phyloP scores from a whole-genome alignment of 1,140 invertebrate genomes.

The Wasmannia auropunctata region DNA sequence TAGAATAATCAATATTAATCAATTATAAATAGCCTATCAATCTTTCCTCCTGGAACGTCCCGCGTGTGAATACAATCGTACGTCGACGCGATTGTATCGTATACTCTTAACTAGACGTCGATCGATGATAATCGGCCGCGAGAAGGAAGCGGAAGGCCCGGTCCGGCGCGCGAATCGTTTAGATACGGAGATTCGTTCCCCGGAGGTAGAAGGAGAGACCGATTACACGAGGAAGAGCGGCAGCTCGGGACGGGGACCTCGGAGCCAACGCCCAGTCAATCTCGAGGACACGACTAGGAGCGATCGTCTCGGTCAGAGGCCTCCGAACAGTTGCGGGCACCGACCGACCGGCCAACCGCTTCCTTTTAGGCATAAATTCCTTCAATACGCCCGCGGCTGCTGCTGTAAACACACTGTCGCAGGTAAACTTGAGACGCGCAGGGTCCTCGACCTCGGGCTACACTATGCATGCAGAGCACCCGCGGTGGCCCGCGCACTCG shows the following conservation, averaged over 20 bases:
- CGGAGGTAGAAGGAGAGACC: not conserved
- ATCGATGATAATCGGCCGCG: conserved; percentile 17
- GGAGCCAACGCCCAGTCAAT: conserved; percentile 53
- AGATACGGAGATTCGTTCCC: conserved; percentile 43
- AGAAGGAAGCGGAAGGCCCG: conserved; percentile 41
- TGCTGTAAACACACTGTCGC: conserved; percentile 38
- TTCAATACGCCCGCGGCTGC: conserved; percentile 22
- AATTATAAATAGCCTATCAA: not conserved
- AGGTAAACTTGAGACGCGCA: conserved; percentile 29
- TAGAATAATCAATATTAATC: not conserved
- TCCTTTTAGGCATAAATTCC: conserved; percentile 56
- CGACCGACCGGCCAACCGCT: conserved; percentile 9
- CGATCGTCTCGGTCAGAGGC: conserved; percentile 20
- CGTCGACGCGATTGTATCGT: not conserved
- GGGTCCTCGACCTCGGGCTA: conserved; percentile 12
- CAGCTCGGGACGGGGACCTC: not conserved
- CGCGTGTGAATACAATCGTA: not conserved
- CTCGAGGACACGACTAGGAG: conserved; percentile 43
- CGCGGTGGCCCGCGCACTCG: conserved; percentile 12
- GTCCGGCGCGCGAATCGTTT: conserved; percentile 15
- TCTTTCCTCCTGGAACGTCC: not conserved
- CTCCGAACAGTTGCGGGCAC: not conserved
- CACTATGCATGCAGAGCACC: conserved; percentile 26
- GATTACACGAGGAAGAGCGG: conserved; percentile 30
- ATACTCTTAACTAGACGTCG: conserved; percentile 24